Percentiles rank a stretch among this genome's conserved stretches.
Conservation (phyloP, 35 echinoderm and acorn worm species). For the Heliocidaris tuberculata region DNA sequence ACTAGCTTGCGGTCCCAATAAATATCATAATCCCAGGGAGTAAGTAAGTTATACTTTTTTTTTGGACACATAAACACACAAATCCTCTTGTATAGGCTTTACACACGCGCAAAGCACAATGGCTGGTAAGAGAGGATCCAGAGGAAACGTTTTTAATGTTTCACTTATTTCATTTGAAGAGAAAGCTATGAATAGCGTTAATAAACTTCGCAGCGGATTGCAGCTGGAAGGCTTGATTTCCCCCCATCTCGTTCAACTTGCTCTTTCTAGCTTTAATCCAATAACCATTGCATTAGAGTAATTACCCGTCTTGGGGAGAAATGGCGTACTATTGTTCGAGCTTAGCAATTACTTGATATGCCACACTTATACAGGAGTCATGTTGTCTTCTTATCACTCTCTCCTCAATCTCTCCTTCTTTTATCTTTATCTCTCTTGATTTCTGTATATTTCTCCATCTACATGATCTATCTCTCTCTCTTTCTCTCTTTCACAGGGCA, state of each 20-base stretch:
- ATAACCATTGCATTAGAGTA: constrained; percentile 42
- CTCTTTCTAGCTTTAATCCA: constrained; percentile 30
- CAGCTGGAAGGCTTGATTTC: constrained; percentile 13
- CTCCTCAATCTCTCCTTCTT: neutral
- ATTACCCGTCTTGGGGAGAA: constrained; percentile 36
- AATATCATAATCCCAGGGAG: neutral
- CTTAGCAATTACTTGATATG: constrained; percentile 33
- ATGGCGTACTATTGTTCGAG: constrained; percentile 24
- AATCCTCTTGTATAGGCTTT: neutral
- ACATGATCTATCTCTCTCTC: neutral
- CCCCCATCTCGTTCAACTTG: neutral
- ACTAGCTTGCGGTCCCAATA: neutral
- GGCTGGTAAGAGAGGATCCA: neutral
- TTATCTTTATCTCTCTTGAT: neutral
- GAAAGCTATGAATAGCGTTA: constrained; percentile 31
- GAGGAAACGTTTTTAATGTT: neutral
- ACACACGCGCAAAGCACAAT: neutral
- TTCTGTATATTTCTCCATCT: neutral
- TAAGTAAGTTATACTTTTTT: neutral
- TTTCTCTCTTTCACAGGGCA: neutral
- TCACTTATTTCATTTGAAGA: neutral
- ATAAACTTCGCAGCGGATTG: constrained; percentile 22
- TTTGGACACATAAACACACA: neutral
- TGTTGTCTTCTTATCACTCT: neutral
- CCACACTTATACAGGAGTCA: neutral